phyloP scores from a whole-genome alignment of 35 echinoderm and acorn worm species.

The Lytechinus variegatus region DNA sequence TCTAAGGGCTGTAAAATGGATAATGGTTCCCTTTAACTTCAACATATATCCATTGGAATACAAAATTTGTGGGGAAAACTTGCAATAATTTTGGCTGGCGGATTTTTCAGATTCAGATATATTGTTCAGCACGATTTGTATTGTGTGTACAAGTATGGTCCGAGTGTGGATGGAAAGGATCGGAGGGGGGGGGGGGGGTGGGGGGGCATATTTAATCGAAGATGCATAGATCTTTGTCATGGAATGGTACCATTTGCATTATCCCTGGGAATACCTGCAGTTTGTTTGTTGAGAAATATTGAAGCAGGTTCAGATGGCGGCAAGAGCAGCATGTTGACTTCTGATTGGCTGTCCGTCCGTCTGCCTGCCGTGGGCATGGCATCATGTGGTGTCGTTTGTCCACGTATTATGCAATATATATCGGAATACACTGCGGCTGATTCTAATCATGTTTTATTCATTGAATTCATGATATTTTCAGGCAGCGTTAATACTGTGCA shows the following conservation, averaged over 20 bases:
- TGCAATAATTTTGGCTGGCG: too few species aligned
- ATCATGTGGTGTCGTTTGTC: neutral
- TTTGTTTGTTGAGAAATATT: slow-evolving; percentile 2
- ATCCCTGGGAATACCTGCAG: neutral
- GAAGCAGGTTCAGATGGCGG: neutral
- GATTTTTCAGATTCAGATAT: too few species aligned
- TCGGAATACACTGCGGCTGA: neutral
- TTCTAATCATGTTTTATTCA: neutral
- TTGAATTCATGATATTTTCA: too few species aligned
- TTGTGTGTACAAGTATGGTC: neutral
- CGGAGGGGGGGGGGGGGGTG: too few species aligned
- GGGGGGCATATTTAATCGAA: neutral
- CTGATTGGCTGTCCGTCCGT: neutral
- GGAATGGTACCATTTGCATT: neutral
- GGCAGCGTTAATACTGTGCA: too few species aligned
- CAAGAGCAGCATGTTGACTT: neutral
- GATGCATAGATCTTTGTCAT: neutral
- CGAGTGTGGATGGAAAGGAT: neutral
- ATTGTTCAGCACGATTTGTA: too few species aligned
- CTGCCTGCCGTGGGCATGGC: neutral
- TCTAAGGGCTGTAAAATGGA: too few species aligned
- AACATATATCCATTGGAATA: too few species aligned
- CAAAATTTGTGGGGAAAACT: too few species aligned
- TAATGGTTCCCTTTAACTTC: too few species aligned
- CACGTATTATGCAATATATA: neutral